A percentile compares a stretch with the other conserved stretches of the same genome.
phyloP scores from a whole-genome alignment of 2,888 invertebrate genomes.

The Drosophila ochracea region DNA sequence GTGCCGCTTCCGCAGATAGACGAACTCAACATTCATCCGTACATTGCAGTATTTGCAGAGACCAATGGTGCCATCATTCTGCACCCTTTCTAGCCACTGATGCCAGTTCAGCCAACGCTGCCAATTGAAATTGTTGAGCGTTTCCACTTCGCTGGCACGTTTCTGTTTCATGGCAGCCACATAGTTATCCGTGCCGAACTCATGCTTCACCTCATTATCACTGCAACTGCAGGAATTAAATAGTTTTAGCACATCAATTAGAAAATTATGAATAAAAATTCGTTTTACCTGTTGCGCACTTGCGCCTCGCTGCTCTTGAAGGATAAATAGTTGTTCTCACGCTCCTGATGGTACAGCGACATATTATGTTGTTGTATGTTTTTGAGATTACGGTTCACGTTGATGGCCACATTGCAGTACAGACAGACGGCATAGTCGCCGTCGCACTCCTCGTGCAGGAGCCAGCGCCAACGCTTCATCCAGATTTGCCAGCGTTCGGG shows the following conservation, averaged over 20 bases:
- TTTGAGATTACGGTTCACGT: constrained; percentile 43
- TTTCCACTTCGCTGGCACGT: constrained; percentile 63
- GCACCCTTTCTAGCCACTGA: constrained; percentile 69
- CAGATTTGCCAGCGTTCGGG: constrained; percentile 57
- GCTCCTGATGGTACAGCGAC: constrained; percentile 76
- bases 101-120: constrained; percentile 69
- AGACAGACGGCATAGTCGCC: constrained; percentile 73
- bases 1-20: constrained; percentile 74
- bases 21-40: constrained; percentile 76
- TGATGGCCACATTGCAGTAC: constrained; percentile 75
- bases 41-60: constrained; percentile 72
- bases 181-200: constrained; percentile 71
- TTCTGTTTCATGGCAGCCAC: constrained; percentile 66
- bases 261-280: not conserved
- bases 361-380: constrained; percentile 65
- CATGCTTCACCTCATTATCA: constrained; percentile 67
- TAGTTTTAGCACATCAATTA: not conserved
- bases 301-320: constrained; percentile 65
- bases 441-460: constrained; percentile 72
- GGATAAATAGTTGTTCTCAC: constrained; percentile 73
- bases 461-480: constrained; percentile 76
- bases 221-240: constrained; percentile 11
- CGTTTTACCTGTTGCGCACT: constrained; percentile 44
- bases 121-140: constrained; percentile 78
- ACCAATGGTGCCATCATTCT: constrained; percentile 64